These are phyloP conservation scores for Rhagonycha fulva DNA, from an alignment of 2,888 invertebrate genomes.

Conservation along the genomic window DNA sequence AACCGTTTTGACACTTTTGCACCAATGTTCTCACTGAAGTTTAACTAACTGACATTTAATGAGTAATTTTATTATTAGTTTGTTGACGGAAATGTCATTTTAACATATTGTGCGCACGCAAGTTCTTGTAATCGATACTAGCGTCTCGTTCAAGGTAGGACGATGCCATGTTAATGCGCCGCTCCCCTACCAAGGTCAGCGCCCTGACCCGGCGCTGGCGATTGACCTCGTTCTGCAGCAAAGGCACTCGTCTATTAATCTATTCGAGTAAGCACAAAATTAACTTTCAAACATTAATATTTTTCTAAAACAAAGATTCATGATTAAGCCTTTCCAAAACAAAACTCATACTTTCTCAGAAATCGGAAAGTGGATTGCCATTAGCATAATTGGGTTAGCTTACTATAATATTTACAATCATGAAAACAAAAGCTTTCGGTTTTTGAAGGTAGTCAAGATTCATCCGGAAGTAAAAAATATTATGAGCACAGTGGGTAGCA, in stretches of 20 bases:
- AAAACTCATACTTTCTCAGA: not conserved
- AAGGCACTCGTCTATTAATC: constrained; percentile 40
- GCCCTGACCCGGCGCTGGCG: constrained; percentile 50
- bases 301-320: constrained; percentile 7
- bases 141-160: constrained; percentile 42
- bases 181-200: constrained; percentile 46
- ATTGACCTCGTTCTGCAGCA: constrained; percentile 49
- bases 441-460: too few species aligned
- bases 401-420: not conserved
- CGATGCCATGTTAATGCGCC: constrained; percentile 39
- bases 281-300: not conserved
- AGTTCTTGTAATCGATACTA: constrained; percentile 33
- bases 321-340: not conserved
- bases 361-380: not conserved
- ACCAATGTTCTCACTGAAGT: not conserved
- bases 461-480: too few species aligned
- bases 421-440: not conserved
- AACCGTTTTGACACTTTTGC: not conserved
- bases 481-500: too few species aligned
- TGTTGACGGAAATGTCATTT: constrained; percentile 39
- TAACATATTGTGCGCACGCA: constrained; percentile 22
- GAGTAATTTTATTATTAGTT: constrained; percentile 2
- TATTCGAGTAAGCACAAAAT: constrained; percentile 15
- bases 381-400: not conserved
- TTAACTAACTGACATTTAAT: not conserved